Evolutionary conservation across 2,888 invertebrate genomes (phyloP), one percentile per base, ranked within the genome.

Genomic region (Chymomyza fuscimana): DNA sequence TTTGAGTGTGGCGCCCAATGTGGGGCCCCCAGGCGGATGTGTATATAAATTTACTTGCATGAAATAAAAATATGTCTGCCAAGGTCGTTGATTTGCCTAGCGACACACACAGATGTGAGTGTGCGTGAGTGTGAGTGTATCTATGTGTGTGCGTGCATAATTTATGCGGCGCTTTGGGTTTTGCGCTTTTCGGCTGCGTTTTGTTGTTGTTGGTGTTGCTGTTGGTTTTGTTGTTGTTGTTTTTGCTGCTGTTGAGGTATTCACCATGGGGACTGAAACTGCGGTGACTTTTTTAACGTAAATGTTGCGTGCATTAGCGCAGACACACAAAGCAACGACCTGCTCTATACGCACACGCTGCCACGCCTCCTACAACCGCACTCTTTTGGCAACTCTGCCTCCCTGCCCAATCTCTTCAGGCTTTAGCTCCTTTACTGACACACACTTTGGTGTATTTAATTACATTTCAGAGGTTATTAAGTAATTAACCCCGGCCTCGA

Each of bases 381-480:
- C 12, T 54, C 22, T 54, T 54, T 54, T 16, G 19, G 9, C 54
- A 54, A 54, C 22, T 54, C 54, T 12, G 40, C 52, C 64, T 64
- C 65, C 65, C 10, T 1, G 10, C 1, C 19, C 2, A 54, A 22
- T 29, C 40, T 10, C 40, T 46, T 46, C 40, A 1, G 4, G 32
- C 22, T 6, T 58, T 25, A 10, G 25, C 15, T 50, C 4, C 63
- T 65, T 25, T 25, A 60, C 60, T 65, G 54, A 46, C 63, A 58
- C 58, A 52, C 63, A 64, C 51, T 70, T 70, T 56, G 54, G 19
- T 58, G 25, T 25, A 70, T 78, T 75, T 80, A 78, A 80, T 79
- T 74, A 79, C 77, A 78, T 79, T 76, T 72, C 76, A 78, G 78
- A 76, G 71, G 76, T 78, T 80, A 78, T 79, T 79, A 81, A 79